Conservation (phyloP, 1,140 invertebrate species). For the Pseudomyrmex gracilis region DNA sequence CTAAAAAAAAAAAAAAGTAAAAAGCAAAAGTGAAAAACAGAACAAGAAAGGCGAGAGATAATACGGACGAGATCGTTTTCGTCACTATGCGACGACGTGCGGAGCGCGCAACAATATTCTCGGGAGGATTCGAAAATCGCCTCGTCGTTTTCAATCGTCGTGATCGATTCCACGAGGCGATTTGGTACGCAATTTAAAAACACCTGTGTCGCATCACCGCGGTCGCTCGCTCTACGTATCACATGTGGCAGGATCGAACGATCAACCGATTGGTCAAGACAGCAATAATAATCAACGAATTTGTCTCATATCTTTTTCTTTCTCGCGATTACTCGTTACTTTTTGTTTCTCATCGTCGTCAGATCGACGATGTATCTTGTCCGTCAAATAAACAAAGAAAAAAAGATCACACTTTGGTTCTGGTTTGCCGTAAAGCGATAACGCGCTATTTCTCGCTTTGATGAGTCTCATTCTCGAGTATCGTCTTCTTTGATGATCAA, state of each 20-base stretch:
- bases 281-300: too few relatives aligned
- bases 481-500: neutral
- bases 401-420: conserved; percentile 52
- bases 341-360: neutral
- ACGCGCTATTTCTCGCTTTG: conserved; percentile 5
- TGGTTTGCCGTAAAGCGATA: neutral
- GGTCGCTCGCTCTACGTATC: conserved; percentile 46
- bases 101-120: conserved; percentile 81
- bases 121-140: neutral
- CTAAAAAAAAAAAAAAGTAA: conserved; percentile 36
- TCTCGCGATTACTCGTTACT: neutral
- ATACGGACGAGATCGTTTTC: conserved; percentile 64
- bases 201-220: conserved; percentile 58
- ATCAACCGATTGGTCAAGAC: neutral
- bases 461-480: conserved; percentile 20
- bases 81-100: conserved; percentile 75
- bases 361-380: neutral
- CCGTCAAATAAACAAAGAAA: neutral
- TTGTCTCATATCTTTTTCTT: neutral
- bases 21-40: conserved; percentile 52
- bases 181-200: conserved; percentile 71
- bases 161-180: conserved; percentile 35
- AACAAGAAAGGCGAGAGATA: conserved; percentile 19
- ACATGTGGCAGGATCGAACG: conserved; percentile 20
- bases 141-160: conserved; percentile 28